Conservation (phyloP, 2,888 invertebrate species). For the Tubiluchus corallicola region DNA sequence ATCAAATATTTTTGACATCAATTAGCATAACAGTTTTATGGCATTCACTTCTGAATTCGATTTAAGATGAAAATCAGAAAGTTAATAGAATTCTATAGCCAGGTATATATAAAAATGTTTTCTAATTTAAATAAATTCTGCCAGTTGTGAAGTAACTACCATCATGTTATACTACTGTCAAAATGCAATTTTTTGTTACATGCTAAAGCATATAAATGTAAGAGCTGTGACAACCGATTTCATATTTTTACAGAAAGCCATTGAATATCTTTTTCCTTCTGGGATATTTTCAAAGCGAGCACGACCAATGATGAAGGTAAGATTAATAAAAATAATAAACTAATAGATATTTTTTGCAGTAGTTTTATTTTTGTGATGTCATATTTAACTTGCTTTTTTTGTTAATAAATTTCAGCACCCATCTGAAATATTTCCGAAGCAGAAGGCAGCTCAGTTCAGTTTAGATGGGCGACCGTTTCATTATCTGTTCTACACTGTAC, state of each 20-base stretch:
- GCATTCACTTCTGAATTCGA: too few species aligned
- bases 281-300: slow-evolving; percentile 67
- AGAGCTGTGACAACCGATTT: too few species aligned
- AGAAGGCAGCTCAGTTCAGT: slow-evolving; percentile 58
- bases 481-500: slow-evolving; percentile 73
- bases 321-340: too few species aligned
- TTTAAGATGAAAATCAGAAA: too few species aligned
- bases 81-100: too few species aligned
- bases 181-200: slow-evolving; percentile 13
- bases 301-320: slow-evolving; percentile 58
- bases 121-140: slow-evolving; percentile 4
- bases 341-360: slow-evolving; percentile 7
- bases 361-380: background rate
- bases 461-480: slow-evolving; percentile 74
- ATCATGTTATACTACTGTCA: background rate
- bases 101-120: too few species aligned
- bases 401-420: slow-evolving; percentile 39
- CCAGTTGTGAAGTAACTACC: background rate
- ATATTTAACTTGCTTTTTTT: slow-evolving; percentile 7
- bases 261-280: slow-evolving; percentile 87
- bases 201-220: too few species aligned
- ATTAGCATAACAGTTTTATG: too few species aligned
- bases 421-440: slow-evolving; percentile 37
- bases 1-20: slow-evolving; percentile 5
- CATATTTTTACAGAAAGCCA: slow-evolving; percentile 50